Conservation (phyloP, 2,888 invertebrate genomes). For the Congeria kusceri region DNA sequence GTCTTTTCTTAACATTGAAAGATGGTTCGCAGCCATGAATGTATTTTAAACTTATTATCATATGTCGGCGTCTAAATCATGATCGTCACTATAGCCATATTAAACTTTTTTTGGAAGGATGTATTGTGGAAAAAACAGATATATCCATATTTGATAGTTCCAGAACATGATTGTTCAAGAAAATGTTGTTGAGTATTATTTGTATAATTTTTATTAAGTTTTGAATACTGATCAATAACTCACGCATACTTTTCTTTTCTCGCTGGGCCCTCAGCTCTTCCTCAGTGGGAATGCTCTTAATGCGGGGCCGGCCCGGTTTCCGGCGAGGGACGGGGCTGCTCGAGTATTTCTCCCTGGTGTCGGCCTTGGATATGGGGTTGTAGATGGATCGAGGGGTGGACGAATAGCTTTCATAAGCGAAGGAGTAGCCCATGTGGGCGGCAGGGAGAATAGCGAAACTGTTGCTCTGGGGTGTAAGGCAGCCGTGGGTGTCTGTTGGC, state of each 20-base stretch:
- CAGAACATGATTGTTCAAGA: too few species aligned
- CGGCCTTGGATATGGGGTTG: neutral
- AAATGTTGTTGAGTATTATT: too few species aligned
- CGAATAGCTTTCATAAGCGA: neutral
- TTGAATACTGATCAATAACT: neutral
- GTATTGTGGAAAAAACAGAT: too few species aligned
- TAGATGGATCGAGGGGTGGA: neutral
- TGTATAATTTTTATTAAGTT: too few species aligned
- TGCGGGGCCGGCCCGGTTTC: constrained; percentile 77
- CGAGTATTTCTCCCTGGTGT: constrained; percentile 40
- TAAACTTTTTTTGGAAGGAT: too few species aligned
- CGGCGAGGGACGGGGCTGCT: constrained; percentile 56
- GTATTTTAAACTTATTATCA: too few species aligned
- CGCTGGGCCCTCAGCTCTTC: constrained; percentile 68
- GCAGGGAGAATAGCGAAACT: neutral
- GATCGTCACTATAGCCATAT: too few species aligned
- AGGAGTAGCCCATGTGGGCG: neutral
- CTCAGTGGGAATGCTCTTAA: constrained; percentile 74
- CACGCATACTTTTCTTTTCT: constrained; percentile 77
- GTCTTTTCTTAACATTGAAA: too few species aligned
- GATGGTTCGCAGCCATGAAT: too few species aligned
- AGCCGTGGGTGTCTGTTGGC: too few species aligned
- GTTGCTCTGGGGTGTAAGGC: neutral
- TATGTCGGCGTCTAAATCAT: too few species aligned
- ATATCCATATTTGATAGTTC: too few species aligned